These are phyloP conservation scores for Carpatolechia fugitivella DNA, from an alignment of 2,888 invertebrate genomes.

Conservation along the genomic window DNA sequence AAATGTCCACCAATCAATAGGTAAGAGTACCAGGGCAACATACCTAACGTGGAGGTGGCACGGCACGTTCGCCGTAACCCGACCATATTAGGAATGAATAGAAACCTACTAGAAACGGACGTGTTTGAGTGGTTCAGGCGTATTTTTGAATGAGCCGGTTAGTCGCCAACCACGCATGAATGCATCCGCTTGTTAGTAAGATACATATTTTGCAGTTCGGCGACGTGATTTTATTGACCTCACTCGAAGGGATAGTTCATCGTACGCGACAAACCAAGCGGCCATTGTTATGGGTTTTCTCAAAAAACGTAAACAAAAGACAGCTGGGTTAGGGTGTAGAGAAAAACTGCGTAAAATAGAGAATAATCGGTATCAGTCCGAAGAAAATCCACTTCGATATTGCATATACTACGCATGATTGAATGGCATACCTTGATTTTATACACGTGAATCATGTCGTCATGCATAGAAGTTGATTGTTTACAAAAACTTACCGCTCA, in stretches of 20 bases:
- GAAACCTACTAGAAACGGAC: conserved; percentile 13
- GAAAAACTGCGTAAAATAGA: conserved; percentile 33
- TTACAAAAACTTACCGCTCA: conserved; percentile 66
- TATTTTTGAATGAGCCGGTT: conserved; percentile 24
- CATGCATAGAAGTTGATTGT: conserved; percentile 56
- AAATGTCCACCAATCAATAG: conserved; percentile 42
- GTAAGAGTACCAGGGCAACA: conserved; percentile 47
- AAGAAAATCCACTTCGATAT: not conserved
- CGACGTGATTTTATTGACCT: not conserved
- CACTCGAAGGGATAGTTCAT: not conserved
- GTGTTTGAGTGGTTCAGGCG: not conserved
- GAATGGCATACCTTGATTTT: conserved; percentile 33
- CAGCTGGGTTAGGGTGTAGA: too few relatives aligned
- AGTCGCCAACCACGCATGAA: conserved; percentile 15
- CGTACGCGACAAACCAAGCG: not conserved
- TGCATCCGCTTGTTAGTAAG: not conserved
- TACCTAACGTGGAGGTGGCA: conserved; percentile 28
- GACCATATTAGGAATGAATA: conserved; percentile 31
- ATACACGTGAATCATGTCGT: conserved; percentile 41
- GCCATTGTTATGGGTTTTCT: conserved; percentile 10
- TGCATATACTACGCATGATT: conserved; percentile 22
- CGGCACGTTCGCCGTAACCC: conserved; percentile 40
- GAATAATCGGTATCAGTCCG: not conserved
- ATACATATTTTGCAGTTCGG: not conserved
- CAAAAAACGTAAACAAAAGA: conserved; percentile 34